Percentiles rank a stretch among this genome's conserved stretches.
Evolutionary conservation across 2,888 invertebrate species (phyloP).

Genomic region (Machimus rusticus): DNA sequence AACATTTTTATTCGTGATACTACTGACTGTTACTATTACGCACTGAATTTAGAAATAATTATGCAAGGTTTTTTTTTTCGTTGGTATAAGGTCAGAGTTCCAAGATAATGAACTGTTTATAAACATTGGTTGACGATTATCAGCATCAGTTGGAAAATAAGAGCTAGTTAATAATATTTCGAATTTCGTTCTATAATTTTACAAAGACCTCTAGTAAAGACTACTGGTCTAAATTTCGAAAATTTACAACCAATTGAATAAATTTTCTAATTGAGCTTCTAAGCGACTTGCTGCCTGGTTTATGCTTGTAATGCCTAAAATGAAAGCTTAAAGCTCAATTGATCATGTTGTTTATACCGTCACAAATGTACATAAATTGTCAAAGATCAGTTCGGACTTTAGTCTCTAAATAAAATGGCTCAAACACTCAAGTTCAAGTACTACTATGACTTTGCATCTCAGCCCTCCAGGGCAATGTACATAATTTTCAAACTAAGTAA

Average conservation of each 20-base stretch:
- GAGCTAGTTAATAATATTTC: too few relatives aligned
- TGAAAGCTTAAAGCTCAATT: not conserved
- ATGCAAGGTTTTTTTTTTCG: not conserved
- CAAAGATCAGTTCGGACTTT: not conserved
- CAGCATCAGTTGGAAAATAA: not conserved
- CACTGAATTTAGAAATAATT: not conserved
- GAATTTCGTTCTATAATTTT: too few relatives aligned
- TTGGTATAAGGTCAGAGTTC: not conserved
- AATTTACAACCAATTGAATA: too few relatives aligned
- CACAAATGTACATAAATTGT: not conserved
- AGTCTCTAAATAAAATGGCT: conserved; percentile 38
- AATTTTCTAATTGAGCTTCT: too few relatives aligned
- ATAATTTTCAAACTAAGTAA: conserved; percentile 72
- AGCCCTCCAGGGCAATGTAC: conserved; percentile 76
- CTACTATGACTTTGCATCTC: conserved; percentile 79
- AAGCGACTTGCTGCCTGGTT: not conserved
- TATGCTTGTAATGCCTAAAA: not conserved
- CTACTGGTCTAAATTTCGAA: too few relatives aligned
- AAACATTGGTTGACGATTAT: not conserved
- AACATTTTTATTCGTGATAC: not conserved
- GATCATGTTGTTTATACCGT: not conserved
- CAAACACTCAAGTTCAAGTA: conserved; percentile 68
- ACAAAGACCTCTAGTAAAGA: too few relatives aligned
- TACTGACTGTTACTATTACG: not conserved
- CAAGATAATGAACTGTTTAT: not conserved